Conservation (phyloP, 2,113 vertebrate genomes). For the Buteo buteo region DNA sequence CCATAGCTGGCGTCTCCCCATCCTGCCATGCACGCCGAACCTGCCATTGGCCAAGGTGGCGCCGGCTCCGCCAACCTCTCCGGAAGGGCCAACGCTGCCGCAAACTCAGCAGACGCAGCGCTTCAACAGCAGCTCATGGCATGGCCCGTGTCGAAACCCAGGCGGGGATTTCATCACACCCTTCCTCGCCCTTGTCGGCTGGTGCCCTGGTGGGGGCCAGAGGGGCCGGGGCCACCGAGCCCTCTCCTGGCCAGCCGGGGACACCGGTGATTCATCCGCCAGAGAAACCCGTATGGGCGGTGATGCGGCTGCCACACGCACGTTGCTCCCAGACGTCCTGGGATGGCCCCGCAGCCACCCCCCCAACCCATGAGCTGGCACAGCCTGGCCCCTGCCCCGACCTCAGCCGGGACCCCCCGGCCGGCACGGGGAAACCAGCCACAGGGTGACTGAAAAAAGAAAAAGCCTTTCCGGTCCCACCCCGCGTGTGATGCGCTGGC, state of each 20-base stretch:
- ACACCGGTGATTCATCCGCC: not conserved
- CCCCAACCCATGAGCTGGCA: accelerated
- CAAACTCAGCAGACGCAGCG: accelerated
- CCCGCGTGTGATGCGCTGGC: no score
- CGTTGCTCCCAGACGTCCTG: not conserved
- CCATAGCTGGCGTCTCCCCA: accelerated
- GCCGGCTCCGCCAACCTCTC: not conserved
- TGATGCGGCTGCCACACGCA: not conserved
- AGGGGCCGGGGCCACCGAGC: not conserved
- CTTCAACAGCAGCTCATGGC: not conserved
- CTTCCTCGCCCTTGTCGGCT: not conserved
- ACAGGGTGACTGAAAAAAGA: no score
- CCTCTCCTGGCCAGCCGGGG: not conserved
- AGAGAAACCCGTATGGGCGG: constrained; percentile 39
- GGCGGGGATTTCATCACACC: constrained; percentile 12
- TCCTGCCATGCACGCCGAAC: accelerated
- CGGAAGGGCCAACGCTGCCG: not conserved
- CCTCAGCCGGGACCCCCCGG: no score
- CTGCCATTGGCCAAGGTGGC: accelerated
- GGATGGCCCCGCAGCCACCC: not conserved
- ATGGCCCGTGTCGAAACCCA: not conserved
- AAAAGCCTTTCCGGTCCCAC: no score
- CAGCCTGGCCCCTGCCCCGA: no score
- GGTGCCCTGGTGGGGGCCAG: not conserved
- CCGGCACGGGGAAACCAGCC: no score